Conservation (phyloP, 2,888 invertebrate genomes). For the Phaedon cochleariae region DNA sequence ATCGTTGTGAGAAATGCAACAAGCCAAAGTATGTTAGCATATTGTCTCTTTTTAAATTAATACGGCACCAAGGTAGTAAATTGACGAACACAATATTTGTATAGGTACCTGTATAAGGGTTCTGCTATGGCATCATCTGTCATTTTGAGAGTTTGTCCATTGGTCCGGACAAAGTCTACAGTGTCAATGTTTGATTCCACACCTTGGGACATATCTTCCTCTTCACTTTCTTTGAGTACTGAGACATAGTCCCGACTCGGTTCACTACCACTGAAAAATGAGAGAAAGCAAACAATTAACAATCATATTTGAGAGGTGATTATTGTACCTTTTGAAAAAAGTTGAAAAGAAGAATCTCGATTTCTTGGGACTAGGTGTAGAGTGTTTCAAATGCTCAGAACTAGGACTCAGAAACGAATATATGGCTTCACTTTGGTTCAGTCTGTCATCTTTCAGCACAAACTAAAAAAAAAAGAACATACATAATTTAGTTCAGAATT, state of each 20-base stretch:
- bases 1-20: too few species aligned
- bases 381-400: slow-evolving; percentile 86
- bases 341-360: slow-evolving; percentile 87
- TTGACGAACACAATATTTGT: too few species aligned
- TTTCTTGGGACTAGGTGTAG: slow-evolving; percentile 81
- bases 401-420: slow-evolving; percentile 93
- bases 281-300: not conserved
- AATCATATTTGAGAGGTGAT: too few species aligned
- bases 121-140: slow-evolving; percentile 83
- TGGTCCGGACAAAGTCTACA: slow-evolving; percentile 59
- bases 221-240: slow-evolving; percentile 72
- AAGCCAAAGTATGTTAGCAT: too few species aligned
- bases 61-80: too few species aligned
- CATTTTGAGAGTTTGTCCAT: slow-evolving; percentile 59
- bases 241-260: slow-evolving; percentile 47
- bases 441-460: slow-evolving; percentile 84
- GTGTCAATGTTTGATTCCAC: slow-evolving; percentile 69
- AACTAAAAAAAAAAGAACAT: slow-evolving; percentile 71
- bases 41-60: too few species aligned
- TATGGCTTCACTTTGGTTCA: slow-evolving; percentile 89
- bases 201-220: slow-evolving; percentile 83
- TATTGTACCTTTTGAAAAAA: slow-evolving; percentile 79
- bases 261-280: slow-evolving; percentile 51
- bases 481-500: too few species aligned
- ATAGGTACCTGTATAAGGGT: slow-evolving; percentile 79